These are phyloP conservation scores for Psilopogon haemacephalus DNA, from an alignment of 2,113 vertebrate species.

Conservation along the genomic window DNA sequence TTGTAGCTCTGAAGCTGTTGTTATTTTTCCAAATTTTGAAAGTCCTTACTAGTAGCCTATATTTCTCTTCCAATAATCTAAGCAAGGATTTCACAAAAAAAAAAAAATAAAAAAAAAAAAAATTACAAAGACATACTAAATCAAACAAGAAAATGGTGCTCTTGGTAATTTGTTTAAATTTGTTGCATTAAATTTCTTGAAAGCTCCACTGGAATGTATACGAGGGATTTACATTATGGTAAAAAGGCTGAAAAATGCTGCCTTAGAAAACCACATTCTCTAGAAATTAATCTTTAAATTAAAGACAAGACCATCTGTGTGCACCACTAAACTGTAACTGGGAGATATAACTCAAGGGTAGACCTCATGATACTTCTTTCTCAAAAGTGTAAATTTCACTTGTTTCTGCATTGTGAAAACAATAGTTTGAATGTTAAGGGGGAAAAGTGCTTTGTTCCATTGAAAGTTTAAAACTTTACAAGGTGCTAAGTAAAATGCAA, in stretches of 20 bases:
- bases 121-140: background rate
- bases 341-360: conserved; percentile 19
- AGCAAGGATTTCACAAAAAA: background rate
- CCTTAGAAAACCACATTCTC: background rate
- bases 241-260: conserved; percentile 15
- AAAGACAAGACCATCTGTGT: conserved; percentile 43
- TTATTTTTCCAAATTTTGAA: background rate
- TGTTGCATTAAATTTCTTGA: background rate
- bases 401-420: background rate
- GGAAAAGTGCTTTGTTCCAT: background rate
- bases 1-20: background rate
- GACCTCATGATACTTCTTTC: background rate
- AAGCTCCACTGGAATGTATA: background rate
- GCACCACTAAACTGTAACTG: background rate
- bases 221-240: background rate
- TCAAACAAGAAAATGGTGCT: background rate
- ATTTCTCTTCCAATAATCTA: background rate
- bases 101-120: background rate
- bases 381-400: conserved; percentile 16
- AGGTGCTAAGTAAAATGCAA: background rate
- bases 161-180: background rate
- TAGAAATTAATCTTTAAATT: conserved; percentile 45
- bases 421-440: conserved; percentile 7
- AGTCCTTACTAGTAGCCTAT: background rate
- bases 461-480: conserved; percentile 16